phyloP scores from a whole-genome alignment of 1,140 invertebrate genomes.

The Teleogryllus occipitalis region DNA sequence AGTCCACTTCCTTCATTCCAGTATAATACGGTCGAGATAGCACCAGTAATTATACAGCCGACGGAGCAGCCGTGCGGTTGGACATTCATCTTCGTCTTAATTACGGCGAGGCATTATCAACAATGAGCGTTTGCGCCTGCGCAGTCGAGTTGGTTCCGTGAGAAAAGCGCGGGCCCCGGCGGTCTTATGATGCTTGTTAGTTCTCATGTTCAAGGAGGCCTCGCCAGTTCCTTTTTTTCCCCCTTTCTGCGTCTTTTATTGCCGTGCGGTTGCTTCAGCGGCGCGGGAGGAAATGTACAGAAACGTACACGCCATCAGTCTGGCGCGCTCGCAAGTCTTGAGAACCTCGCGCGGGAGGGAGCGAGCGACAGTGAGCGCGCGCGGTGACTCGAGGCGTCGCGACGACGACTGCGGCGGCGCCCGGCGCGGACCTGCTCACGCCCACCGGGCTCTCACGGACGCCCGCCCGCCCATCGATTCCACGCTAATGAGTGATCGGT shows the following conservation, averaged over 20 bases:
- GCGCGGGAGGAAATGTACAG: slow-evolving; percentile 2
- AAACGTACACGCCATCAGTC: slow-evolving; percentile 3
- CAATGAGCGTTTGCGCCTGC: slow-evolving; percentile 2
- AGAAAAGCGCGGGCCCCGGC: neutral
- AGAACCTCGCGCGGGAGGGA: neutral
- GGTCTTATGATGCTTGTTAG: neutral
- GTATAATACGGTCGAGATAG: slow-evolving; percentile 1
- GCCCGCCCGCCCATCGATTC: too few species aligned
- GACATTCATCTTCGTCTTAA: slow-evolving; percentile 4
- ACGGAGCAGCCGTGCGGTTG: neutral
- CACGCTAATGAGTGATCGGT: too few species aligned
- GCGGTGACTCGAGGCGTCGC: neutral
- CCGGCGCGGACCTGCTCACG: too few species aligned
- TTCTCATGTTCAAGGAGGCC: slow-evolving; percentile 3
- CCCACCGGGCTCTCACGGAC: too few species aligned
- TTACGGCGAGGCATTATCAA: neutral
- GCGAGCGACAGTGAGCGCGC: neutral
- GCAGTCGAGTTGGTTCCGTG: neutral
- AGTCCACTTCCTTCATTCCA: slow-evolving; percentile 1
- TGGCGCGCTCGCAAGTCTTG: neutral
- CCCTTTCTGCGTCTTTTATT: slow-evolving; percentile 1
- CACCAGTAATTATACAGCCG: slow-evolving; percentile 3
- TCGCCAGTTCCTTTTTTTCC: neutral
- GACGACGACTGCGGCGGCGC: neutral
- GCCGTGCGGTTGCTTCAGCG: neutral